Base-by-base conservation (phyloP, 2,888 invertebrate species). In the Synergus umbraculus region DNA sequence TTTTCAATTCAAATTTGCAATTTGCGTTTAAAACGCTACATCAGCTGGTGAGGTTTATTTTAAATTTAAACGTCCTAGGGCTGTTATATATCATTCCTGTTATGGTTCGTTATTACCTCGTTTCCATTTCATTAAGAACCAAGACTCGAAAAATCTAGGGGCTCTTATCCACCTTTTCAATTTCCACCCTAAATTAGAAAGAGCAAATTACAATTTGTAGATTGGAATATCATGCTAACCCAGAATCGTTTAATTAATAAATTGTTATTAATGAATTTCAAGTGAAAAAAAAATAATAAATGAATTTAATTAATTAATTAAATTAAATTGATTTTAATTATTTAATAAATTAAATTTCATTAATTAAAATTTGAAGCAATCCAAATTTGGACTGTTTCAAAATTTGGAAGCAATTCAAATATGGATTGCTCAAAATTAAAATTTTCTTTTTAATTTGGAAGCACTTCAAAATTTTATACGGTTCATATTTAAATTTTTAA, bases 51-150 rank as follows among this genome's bases (percentile, higher is more conserved):
- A 69, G 29, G 49, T 69, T 46, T 58, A 69, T 69, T 69, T 69
- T 49, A 49, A 69, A 46, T 69, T 69, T 69, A 12, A 69, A 29
- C 49, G n/a, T 37, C 13, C 49, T 69, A 13, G 29, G 49, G 13
- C 15, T 15, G 49, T 13, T 69, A 69, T 46, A 8, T 22, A 22
- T 46, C 49, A 58, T 22, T 44, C 46, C 10, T 15, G 46, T 69
- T 69, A 69, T 49, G 69, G 22, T 15, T 49, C 46, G 69, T 69
- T 69, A 69, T 69, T 69, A 69, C 29, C 22, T 69, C 69, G 69
- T 69, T 69, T 69, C 69, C 69, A 69, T 69, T 69, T 69, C 49
- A 69, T 69, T 69, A 69, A 69, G 13, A 69, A 8, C 15, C 69
- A 8, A 49, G 69, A 49, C 15, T 49, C 37, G 29, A 69, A 69